Conservation (phyloP, 2,113 vertebrate genomes). For the Syngnathus scovelli region DNA sequence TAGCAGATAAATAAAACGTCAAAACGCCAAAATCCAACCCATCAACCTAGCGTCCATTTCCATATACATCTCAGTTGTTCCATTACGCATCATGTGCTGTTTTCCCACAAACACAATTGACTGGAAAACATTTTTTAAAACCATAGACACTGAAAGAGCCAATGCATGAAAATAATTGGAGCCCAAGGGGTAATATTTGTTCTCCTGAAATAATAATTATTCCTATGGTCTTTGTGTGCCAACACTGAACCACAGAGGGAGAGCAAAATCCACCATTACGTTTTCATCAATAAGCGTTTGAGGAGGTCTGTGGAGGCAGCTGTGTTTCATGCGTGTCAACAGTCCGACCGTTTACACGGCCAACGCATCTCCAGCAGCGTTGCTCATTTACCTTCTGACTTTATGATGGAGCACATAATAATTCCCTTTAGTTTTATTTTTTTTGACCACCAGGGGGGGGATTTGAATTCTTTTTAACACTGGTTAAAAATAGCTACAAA, state of each 20-base stretch:
- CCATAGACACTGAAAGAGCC: conserved; percentile 62
- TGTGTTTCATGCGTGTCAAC: conserved; percentile 51
- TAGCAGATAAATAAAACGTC: not conserved
- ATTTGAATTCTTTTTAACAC: not conserved
- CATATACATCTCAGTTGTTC: conserved; percentile 12
- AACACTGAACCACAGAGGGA: conserved; percentile 59
- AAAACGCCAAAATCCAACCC: not conserved
- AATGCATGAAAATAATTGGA: conserved; percentile 79
- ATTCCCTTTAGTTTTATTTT: not conserved
- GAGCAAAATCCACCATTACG: conserved; percentile 56
- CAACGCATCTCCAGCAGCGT: conserved; percentile 26
- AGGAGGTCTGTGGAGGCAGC: conserved; percentile 43
- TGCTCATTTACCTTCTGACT: conserved; percentile 21
- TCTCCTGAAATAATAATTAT: conserved; percentile 77
- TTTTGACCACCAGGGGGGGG: not conserved
- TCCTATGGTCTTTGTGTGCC: conserved; percentile 68
- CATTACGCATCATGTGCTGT: conserved; percentile 20
- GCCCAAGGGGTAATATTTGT: conserved; percentile 79
- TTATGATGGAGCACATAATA: conserved; percentile 19
- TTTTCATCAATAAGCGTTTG: conserved; percentile 69
- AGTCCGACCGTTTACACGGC: conserved; percentile 30
- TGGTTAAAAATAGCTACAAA: not conserved
- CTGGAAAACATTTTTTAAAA: conserved; percentile 30
- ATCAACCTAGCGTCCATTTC: not conserved
- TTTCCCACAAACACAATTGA: conserved; percentile 32